phyloP scores from a whole-genome alignment of 2,113 vertebrate species.

The Gymnobelideus leadbeateri region DNA sequence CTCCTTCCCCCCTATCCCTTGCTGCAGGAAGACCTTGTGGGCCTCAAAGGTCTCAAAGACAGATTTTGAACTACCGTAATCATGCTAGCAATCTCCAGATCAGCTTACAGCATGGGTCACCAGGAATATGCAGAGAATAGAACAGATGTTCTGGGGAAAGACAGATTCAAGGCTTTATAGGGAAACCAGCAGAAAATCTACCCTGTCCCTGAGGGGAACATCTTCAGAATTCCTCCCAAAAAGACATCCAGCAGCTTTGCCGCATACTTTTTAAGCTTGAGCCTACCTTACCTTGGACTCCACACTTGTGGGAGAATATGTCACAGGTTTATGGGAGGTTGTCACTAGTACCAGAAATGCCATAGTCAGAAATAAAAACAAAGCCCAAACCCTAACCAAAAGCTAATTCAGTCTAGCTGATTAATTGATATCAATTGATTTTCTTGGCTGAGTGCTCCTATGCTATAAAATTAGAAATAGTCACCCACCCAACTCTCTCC shows the following conservation, averaged over 20 bases:
- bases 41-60: background rate
- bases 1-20: background rate
- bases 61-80: background rate
- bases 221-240: background rate
- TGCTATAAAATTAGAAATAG: background rate
- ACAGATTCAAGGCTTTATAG: background rate
- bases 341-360: background rate
- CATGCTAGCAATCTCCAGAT: background rate
- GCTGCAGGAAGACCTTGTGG: background rate
- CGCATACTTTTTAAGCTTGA: background rate
- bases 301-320: background rate
- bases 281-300: background rate
- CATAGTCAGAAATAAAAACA: background rate
- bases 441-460: background rate
- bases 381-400: background rate
- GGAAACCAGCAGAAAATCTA: background rate
- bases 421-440: background rate
- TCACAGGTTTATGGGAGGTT: background rate
- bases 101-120: background rate
- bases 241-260: background rate
- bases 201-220: background rate
- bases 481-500: background rate
- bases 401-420: background rate
- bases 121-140: background rate
- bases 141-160: background rate